phyloP scores from a whole-genome alignment of 2,888 invertebrate species.

The Cheilosia grossa region DNA sequence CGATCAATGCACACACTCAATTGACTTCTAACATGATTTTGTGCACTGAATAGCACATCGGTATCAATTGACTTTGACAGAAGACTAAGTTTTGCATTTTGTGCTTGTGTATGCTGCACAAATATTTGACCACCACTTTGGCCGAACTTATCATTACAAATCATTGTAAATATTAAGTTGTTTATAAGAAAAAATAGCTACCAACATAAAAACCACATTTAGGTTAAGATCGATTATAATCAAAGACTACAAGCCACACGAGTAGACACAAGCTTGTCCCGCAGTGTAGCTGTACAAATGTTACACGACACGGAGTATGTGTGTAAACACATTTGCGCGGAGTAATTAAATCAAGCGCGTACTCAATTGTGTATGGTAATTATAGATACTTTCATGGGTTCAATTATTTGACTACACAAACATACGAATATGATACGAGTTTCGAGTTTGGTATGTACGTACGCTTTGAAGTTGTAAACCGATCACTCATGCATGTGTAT shows the following conservation, averaged over 20 bases:
- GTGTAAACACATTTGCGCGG: conserved; percentile 62
- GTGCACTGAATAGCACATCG: conserved; percentile 40
- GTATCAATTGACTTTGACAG: conserved; percentile 69
- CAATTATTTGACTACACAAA: conserved; percentile 58
- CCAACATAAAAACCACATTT: conserved; percentile 76
- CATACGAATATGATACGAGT: neutral
- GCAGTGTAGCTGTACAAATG: conserved; percentile 47
- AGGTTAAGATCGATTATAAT: conserved; percentile 81
- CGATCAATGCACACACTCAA: conserved; percentile 70
- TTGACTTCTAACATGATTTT: conserved; percentile 63
- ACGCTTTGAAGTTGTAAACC: conserved; percentile 39
- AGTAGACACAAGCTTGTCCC: neutral
- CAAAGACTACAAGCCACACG: conserved; percentile 65
- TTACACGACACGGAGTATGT: conserved; percentile 68
- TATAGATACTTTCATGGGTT: conserved; percentile 72
- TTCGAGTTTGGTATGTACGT: conserved; percentile 21
- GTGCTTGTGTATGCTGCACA: conserved; percentile 27
- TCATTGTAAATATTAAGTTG: conserved; percentile 68
- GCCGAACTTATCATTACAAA: conserved; percentile 62
- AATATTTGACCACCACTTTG: conserved; percentile 40
- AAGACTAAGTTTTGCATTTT: conserved; percentile 52
- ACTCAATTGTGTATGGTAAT: conserved; percentile 72
- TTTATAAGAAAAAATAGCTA: conserved; percentile 4
- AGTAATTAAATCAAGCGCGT: conserved; percentile 74
- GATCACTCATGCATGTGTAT: conserved; percentile 56